These are phyloP conservation scores for Trypoxylon attenuatum DNA, from an alignment of 2,888 invertebrate species.

Conservation along the genomic window DNA sequence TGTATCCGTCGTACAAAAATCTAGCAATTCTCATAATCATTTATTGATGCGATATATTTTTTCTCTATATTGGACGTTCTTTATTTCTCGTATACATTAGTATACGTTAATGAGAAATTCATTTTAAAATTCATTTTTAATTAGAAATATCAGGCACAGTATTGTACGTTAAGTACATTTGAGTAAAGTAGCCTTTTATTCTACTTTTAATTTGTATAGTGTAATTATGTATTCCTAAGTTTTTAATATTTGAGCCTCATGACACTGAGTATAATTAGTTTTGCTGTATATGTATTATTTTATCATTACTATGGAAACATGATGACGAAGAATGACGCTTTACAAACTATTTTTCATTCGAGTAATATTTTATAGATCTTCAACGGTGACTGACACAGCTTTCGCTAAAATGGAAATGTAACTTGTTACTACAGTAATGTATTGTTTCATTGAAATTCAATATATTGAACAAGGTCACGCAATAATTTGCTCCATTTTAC, in stretches of 20 bases:
- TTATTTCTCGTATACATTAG: no score
- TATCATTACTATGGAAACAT: background rate
- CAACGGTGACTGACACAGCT: background rate
- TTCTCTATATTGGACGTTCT: no score
- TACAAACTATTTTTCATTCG: slow-evolving; percentile 11
- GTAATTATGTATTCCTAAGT: slow-evolving; percentile 25
- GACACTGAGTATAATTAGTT: slow-evolving; percentile 20
- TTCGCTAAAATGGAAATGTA: slow-evolving; percentile 23
- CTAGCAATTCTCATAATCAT: background rate
- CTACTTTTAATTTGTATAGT: slow-evolving; percentile 4
- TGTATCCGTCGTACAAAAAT: no score
- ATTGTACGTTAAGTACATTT: background rate
- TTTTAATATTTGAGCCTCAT: slow-evolving; percentile 20
- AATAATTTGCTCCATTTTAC: slow-evolving; percentile 1
- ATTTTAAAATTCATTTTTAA: background rate
- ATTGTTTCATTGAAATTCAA: slow-evolving; percentile 1
- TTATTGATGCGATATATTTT: background rate
- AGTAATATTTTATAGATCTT: slow-evolving; percentile 7
- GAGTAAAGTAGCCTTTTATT: slow-evolving; percentile 10
- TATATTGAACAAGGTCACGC: no score
- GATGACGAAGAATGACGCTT: slow-evolving; percentile 6
- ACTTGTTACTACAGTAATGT: slow-evolving; percentile 13
- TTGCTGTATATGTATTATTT: slow-evolving; percentile 8
- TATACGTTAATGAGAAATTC: no score
- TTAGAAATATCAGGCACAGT: background rate